A percentile compares a stretch with the other conserved stretches of the same genome.
These are phyloP conservation scores for Mionectes macconnelli DNA, from an alignment of 2,113 vertebrate species.

Conservation along the genomic window DNA sequence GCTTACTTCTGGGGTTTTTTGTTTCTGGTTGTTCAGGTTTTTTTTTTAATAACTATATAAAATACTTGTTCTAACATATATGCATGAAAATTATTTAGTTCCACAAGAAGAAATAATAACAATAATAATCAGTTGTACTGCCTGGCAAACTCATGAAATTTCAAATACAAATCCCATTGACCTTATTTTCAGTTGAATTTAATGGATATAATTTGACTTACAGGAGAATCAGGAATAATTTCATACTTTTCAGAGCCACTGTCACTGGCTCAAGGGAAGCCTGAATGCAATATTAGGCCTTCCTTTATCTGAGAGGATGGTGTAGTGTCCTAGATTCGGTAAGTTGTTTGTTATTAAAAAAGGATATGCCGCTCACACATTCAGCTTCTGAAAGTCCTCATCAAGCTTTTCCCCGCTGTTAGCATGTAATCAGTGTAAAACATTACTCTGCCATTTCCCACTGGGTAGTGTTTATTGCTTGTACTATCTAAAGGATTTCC, in stretches of 20 bases:
- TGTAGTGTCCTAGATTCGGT: not conserved
- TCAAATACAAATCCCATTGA: not conserved
- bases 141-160: not conserved
- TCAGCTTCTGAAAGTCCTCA: slow-evolving; percentile 1
- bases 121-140: not conserved
- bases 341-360: not conserved
- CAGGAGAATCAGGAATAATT: not conserved
- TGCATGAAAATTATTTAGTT: not conserved
- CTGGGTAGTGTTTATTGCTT: slow-evolving; percentile 27
- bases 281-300: not conserved
- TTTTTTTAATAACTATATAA: not conserved
- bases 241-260: not conserved
- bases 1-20: not conserved
- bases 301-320: not conserved
- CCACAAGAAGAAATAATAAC: not conserved
- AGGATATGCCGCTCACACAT: not conserved
- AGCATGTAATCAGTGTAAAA: slow-evolving; percentile 40
- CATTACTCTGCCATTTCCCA: not conserved
- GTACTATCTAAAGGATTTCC: slow-evolving; percentile 4
- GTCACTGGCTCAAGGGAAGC: not conserved
- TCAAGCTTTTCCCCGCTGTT: slow-evolving; percentile 45
- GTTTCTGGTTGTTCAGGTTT: not conserved
- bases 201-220: not conserved
- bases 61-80: not conserved
- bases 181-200: not conserved